Evolutionary conservation across 2,888 invertebrate species (phyloP), one percentile per base, ranked within the genome.

Genomic region (Homarus gammarus): DNA sequence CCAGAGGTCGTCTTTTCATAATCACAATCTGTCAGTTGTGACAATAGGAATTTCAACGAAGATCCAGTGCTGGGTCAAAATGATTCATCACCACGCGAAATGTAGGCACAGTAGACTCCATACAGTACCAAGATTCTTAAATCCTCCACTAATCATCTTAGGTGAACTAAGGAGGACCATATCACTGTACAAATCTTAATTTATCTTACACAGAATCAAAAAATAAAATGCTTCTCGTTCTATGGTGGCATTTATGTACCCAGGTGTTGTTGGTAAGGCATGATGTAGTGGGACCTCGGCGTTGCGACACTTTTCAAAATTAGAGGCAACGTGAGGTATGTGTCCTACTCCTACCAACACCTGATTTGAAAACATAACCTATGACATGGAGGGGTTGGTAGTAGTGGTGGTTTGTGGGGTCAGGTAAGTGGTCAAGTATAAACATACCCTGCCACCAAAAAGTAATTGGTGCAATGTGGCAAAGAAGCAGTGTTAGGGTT

Each of bases 131-230:
- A 75, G 40, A 44, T 44, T 75, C n/a, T 44, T 27, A 44, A 12
- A 36, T 78, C 56, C 36, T 56, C 78, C 56, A 51, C 56, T 56
- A 27, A 27, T 36, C 31, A 0, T 78, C 78, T 40, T 22, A 61
- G 33, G n/a, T 18, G 73, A 40, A 22, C 12, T 56, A 61, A 27
- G 75, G 56, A 61, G 75, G 73, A 75, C 31, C 2, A 31, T 61
- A 75, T 84, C 84, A 75, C 84, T 84, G 84, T 84, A 84, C 84
- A 84, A 75, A 73, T 75, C 84, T 84, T 84, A 84, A 84, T 61
- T 61, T 84, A 75, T 56, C 33, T 64, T 81, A 64, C 64, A 51
- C 38, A 61, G 75, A 75, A 84, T 84, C 83, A 84, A 84, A 84
- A 84, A 84, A 84, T 84, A 84, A 84, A 75, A 84, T 84, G 75